Conservation (phyloP, 2,888 invertebrate species). For the Drosophila kambysellisi region DNA sequence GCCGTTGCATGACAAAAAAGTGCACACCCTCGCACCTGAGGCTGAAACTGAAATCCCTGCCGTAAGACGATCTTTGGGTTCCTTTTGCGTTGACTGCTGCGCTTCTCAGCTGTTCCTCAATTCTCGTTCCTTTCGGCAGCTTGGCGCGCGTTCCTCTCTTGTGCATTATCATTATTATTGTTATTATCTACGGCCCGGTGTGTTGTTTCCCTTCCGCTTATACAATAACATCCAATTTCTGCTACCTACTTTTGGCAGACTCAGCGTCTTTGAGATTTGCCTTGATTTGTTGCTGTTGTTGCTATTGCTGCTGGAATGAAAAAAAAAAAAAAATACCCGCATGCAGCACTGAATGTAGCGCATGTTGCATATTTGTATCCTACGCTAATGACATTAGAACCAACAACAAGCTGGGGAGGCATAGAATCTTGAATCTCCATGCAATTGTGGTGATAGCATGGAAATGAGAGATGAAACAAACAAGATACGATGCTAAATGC, state of each 20-base stretch:
- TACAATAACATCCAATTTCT: constrained; percentile 81
- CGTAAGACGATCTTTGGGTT: constrained; percentile 60
- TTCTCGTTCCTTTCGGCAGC: constrained; percentile 21
- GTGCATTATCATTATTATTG: constrained; percentile 67
- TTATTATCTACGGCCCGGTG: constrained; percentile 82
- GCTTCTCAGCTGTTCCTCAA: constrained; percentile 44
- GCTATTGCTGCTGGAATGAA: constrained; percentile 17
- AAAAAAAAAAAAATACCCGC: constrained; percentile 67
- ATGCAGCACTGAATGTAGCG: constrained; percentile 42
- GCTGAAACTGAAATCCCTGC: constrained; percentile 68
- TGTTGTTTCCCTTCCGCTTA: constrained; percentile 75
- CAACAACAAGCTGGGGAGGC: constrained; percentile 5
- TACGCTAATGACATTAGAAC: constrained; percentile 63
- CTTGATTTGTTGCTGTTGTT: constrained; percentile 54
- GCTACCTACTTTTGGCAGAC: constrained; percentile 64
- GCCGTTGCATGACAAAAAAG: constrained; percentile 59
- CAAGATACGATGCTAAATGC: constrained; percentile 1
- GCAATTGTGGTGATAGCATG: constrained; percentile 9
- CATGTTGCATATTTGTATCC: constrained; percentile 71
- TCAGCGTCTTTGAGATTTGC: constrained; percentile 56
- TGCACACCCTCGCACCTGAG: constrained; percentile 81
- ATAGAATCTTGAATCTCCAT: not conserved
- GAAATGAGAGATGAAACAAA: not conserved
- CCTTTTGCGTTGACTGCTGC: constrained; percentile 26
- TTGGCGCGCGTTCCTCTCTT: constrained; percentile 67